Base-by-base conservation (phyloP, 2,888 invertebrate species). In the Elysia crispata region DNA sequence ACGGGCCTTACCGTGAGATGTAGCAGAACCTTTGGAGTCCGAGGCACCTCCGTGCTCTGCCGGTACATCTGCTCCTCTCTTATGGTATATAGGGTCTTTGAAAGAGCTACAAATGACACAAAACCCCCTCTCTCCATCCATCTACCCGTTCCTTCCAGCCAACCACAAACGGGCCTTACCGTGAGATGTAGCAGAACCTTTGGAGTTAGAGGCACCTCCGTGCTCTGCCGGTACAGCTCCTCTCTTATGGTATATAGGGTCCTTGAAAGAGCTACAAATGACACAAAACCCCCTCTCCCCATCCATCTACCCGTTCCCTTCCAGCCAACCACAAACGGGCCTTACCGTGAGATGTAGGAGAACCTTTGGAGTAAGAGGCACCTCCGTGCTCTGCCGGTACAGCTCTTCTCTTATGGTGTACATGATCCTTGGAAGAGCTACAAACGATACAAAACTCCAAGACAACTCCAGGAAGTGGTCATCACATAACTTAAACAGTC, bases 1-100 rank as follows among this genome's bases (percentile, higher is more conserved):
- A n/a, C n/a, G n/a, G n/a, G n/a, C n/a, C 80, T 80, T 76, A 80
- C 80, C 80, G 76, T 70, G 13, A 80, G 80, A 30, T 83, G 83
- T n/a, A 57, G 78, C 33, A 83, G 78, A 1, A 83, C 80, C 66
- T 76, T 81, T 31, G 77, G 77, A 18, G 83, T 64, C 30, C 81
- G 75, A 18, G 83, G 83, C 41, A 80, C 54, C 75, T 79, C 81
- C 31, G 80, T 77, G n/a, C 79, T 73, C 28, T 79, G 74, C 23
- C 69, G 54, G 81, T 83, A 83, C 60, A 83, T n/a, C n/a, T n/a
- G 49, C 66, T 79, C 77, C 41, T 83, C 83, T 54, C 79, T 79
- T n/a, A 83, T 41, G 50, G n/a, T 76, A 20, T 23, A 18, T 70
- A 80, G n/a, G n/a, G n/a, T n/a, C n/a, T n/a, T n/a, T n/a, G n/a